A percentile compares a stretch with the other conserved stretches of the same genome.
Evolutionary conservation across 2,797 vertebrate species (phyloP).

Genomic region (Notolepis coatsorum): DNA sequence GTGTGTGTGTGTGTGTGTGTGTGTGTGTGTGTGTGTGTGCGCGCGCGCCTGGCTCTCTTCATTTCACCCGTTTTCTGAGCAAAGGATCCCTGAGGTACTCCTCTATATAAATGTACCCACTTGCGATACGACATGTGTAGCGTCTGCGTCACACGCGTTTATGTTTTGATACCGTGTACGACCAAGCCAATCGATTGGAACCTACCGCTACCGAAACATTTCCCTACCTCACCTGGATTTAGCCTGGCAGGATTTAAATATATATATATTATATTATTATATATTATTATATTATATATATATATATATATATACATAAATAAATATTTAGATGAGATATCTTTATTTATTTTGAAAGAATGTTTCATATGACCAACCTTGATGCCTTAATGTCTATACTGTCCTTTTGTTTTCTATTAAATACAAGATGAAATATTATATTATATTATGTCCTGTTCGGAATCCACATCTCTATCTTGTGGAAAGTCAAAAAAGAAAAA

Average conservation of each 20-base stretch:
- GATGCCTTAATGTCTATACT: constrained; percentile 83
- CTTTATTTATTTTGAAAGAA: constrained; percentile 80
- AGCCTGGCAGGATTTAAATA: constrained; percentile 49
- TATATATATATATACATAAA: constrained; percentile 38
- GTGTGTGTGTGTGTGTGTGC: constrained; percentile 2
- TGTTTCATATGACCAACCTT: constrained; percentile 76
- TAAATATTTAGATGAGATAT: constrained; percentile 59
- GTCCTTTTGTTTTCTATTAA: constrained; percentile 76
- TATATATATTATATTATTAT: constrained; percentile 37
- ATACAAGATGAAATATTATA: constrained; percentile 66
- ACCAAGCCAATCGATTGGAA: constrained; percentile 39
- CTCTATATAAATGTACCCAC: neutral
- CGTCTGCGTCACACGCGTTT: neutral
- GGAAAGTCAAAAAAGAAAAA: constrained; percentile 44
- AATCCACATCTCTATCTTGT: constrained; percentile 63
- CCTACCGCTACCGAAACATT: constrained; percentile 26
- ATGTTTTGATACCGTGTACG: constrained; percentile 36
- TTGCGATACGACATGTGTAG: neutral
- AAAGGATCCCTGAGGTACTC: neutral
- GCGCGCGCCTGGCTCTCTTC: constrained; percentile 42
- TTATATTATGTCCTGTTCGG: constrained; percentile 67
- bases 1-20: neutral
- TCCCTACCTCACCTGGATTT: constrained; percentile 63
- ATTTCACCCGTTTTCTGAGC: constrained; percentile 53
- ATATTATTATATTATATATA: constrained; percentile 68